Evolutionary conservation across 2,888 invertebrate genomes (phyloP).

Genomic region (Synergus japonicus): DNA sequence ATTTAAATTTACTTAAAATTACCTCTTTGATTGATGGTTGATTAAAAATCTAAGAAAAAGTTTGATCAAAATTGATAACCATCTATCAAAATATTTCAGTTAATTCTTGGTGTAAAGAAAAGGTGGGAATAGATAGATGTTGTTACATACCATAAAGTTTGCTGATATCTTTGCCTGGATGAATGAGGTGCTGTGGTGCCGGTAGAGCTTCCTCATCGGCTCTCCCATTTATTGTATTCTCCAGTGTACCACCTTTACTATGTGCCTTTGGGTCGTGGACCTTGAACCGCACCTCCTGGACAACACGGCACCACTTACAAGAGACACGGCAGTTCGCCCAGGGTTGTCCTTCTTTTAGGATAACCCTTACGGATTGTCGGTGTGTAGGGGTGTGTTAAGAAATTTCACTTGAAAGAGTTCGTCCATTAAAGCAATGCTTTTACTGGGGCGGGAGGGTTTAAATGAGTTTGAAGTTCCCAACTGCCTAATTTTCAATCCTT

Average conservation of each 20-base stretch:
- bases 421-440: no score
- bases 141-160: constrained; percentile 84
- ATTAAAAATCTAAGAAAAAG: constrained; percentile 9
- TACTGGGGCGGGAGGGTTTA: neutral
- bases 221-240: constrained; percentile 92
- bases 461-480: neutral
- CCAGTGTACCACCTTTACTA: constrained; percentile 93
- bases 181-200: constrained; percentile 87
- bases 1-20: neutral
- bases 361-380: constrained; percentile 44
- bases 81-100: constrained; percentile 19
- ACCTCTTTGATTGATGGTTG: constrained; percentile 39
- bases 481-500: no score
- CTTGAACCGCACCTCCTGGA: constrained; percentile 97
- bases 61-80: constrained; percentile 3
- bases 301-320: constrained; percentile 79
- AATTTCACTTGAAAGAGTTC: neutral
- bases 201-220: constrained; percentile 84
- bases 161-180: constrained; percentile 95
- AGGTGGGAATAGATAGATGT: neutral
- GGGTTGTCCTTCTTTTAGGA: constrained; percentile 68
- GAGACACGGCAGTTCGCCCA: constrained; percentile 76
- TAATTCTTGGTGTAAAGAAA: neutral
- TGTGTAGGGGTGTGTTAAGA: neutral
- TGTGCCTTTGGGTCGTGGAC: constrained; percentile 96